Evolutionary conservation across 2,113 vertebrate species (phyloP).

Genomic region (Ammodytes dubius): DNA sequence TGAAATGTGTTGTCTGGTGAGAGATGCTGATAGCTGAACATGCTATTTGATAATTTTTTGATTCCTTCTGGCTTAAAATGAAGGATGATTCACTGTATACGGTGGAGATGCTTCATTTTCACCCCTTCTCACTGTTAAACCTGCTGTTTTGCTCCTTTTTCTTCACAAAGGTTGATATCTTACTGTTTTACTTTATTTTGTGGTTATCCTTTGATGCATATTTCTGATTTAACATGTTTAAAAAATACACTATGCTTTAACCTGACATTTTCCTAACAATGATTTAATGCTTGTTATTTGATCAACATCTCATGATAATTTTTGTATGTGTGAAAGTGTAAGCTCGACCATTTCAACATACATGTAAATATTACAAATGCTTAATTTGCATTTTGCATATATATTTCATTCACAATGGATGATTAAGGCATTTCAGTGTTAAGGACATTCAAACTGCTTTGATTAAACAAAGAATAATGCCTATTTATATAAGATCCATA

Average conservation of each 20-base stretch:
- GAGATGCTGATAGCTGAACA: conserved; percentile 94
- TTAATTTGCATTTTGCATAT: conserved; percentile 53
- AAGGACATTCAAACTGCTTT: conserved; percentile 1
- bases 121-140: conserved; percentile 74
- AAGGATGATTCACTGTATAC: conserved; percentile 83
- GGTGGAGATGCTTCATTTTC: conserved; percentile 79
- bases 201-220: conserved; percentile 63
- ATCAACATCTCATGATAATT: conserved; percentile 17
- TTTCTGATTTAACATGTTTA: conserved; percentile 46
- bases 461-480: conserved; percentile 10
- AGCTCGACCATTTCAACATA: conserved; percentile 48
- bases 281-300: conserved; percentile 30
- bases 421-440: conserved; percentile 6
- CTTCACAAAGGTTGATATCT: conserved; percentile 76
- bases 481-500: conserved; percentile 3
- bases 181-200: conserved; percentile 62
- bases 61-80: conserved; percentile 89
- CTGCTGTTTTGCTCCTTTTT: conserved; percentile 72
- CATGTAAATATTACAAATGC: conserved; percentile 45
- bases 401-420: not conserved
- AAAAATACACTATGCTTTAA: conserved; percentile 52
- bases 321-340: not conserved
- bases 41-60: conserved; percentile 92
- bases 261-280: conserved; percentile 30
- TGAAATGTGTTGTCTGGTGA: conserved; percentile 96